Percentiles rank a stretch among this genome's conserved stretches.
Conservation (phyloP, 2,113 vertebrate species). For the Anser brachyrhynchus region DNA sequence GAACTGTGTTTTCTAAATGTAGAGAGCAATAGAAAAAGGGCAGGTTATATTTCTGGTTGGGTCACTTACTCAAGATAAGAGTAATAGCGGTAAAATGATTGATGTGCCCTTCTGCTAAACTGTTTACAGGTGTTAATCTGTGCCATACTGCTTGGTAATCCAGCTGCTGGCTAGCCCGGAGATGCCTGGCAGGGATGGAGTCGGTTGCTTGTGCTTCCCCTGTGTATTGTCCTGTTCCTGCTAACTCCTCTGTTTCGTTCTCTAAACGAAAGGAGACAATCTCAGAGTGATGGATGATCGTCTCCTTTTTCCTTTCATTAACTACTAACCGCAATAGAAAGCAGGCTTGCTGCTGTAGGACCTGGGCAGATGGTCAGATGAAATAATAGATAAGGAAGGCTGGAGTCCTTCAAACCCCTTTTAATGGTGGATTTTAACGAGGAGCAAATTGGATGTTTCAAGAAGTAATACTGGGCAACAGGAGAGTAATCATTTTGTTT, state of each 20-base stretch:
- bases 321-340: neutral
- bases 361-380: neutral
- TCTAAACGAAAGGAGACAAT: neutral
- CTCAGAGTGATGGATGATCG: neutral
- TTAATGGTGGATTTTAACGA: neutral
- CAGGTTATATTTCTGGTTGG: neutral
- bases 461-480: neutral
- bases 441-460: neutral
- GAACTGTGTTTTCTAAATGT: neutral
- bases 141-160: neutral
- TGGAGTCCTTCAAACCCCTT: neutral
- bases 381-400: neutral
- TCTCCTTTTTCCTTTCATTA: neutral
- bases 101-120: neutral
- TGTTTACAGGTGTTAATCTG: neutral
- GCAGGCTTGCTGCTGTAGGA: neutral
- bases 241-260: neutral
- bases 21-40: neutral
- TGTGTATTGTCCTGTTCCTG: neutral
- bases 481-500: neutral
- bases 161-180: rapidly evolving
- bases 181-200: neutral
- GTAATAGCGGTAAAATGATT: neutral
- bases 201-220: neutral
- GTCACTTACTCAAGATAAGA: neutral